Base-by-base conservation (phyloP, 2,797 vertebrate genomes). In the Macropodus opercularis region DNA sequence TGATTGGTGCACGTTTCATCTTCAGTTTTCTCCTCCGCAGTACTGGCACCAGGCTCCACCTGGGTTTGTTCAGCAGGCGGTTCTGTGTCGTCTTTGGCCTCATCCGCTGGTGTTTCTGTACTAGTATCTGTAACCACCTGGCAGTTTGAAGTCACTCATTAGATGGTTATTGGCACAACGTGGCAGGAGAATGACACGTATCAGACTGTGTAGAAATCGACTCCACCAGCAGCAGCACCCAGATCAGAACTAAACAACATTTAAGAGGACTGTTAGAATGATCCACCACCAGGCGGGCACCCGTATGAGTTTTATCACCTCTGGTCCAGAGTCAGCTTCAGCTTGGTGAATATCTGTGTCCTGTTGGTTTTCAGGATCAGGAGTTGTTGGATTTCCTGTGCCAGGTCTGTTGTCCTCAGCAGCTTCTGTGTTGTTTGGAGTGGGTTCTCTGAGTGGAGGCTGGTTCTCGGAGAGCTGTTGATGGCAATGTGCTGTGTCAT, bases 301-400 rank as follows among this genome's bases (percentile, higher is more conserved):
- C 31, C 11, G 44, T 23, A 3, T 59, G 15, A 58, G 38, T 44
- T 57, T 9, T 23, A 36, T 79, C 80, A 90, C 86, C 84, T 86
- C 69, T 12, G 43, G 24, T n/a, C 61, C 52, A 42, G 40, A 5
- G 7, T 46, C 61, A 27, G 41, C 54, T 50, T 72, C 61, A n/a
- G 39, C 6, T 35, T 56, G 55, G 7, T 14, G 15, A 42, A 70
- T 17, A 0, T 32, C 76, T 67, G 22, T 8, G 0, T 2, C 47
- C 34, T 61, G 43, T 38, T 80, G 46, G 19, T 58, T 61, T 57
- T 79, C 77, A 36, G 68, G 32, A 34, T 55, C 29, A 6, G 53
- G 24, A n/a, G 26, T 35, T 11, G 47, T 59, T 38, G 63, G 12
- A 42, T 75, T 51, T n/a, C 74, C 51, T 27, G 61, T 50, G 22